phyloP scores from a whole-genome alignment of 2,888 invertebrate genomes.

The Drosophila birchii region DNA sequence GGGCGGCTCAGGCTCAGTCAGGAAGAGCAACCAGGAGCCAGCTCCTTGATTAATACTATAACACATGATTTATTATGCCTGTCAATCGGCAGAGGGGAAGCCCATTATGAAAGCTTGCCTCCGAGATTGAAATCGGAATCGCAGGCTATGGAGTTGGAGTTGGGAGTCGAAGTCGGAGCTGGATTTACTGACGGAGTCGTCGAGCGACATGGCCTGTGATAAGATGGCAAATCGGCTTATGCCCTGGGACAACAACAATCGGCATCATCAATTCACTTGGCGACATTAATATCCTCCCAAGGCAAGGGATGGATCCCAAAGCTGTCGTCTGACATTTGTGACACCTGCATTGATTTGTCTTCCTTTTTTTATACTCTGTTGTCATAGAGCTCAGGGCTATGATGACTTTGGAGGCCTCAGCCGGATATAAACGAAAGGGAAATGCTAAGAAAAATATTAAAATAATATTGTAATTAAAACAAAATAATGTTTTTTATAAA shows the following conservation, averaged over 20 bases:
- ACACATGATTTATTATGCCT: conserved; percentile 78
- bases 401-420: not conserved
- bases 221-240: conserved; percentile 79
- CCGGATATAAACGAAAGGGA: no score
- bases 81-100: conserved; percentile 69
- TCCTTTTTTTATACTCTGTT: conserved; percentile 44
- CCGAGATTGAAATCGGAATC: conserved; percentile 65
- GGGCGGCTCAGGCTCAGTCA: conserved; percentile 34
- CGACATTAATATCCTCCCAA: conserved; percentile 75
- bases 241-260: conserved; percentile 66
- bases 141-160: conserved; percentile 1
- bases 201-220: conserved; percentile 61
- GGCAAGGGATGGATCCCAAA: conserved; percentile 50
- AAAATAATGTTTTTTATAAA: not conserved
- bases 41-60: conserved; percentile 76
- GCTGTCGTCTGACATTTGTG: conserved; percentile 81
- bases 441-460: not conserved
- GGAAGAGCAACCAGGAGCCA: conserved; percentile 52
- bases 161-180: not conserved
- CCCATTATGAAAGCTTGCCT: conserved; percentile 74
- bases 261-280: conserved; percentile 78
- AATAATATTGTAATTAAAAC: not conserved
- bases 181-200: conserved; percentile 10
- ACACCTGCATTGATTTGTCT: conserved; percentile 81
- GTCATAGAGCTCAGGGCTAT: not conserved